Base-by-base conservation (phyloP, 2,888 invertebrate genomes). In the Caenorhabditis sp. region DNA sequence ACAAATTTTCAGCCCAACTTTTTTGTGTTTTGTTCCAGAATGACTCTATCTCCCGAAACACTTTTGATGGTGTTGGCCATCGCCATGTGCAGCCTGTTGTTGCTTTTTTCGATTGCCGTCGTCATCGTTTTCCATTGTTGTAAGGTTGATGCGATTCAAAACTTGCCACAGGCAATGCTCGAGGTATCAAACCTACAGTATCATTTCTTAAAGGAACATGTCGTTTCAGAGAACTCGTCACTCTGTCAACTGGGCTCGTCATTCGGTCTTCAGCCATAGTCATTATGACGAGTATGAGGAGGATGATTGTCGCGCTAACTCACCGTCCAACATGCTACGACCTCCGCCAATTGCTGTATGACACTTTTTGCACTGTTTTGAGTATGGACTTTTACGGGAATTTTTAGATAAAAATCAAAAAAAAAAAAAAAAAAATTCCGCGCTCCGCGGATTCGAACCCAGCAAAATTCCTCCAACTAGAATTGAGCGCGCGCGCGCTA, bases 51-150 rank as follows among this genome's bases (percentile, higher is more conserved):
- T 1, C 79, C 79, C 1, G 79, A 79, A 60, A 73, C 75, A 19
- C 62, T 76, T 24, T 69, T 79, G 1, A 63, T 79, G 10, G 72
- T 79, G 3, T 37, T 79, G 10, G 79, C 79, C 50, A 76, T 79
- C n/a, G 75, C 76, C 10, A 77, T 79, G 77, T 79, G 79, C 37
- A 76, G 76, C 3, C 73, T 79, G 36, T 66, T 77, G 0, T 55
- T 79, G 0, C 60, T 77, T 3, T 79, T 79, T 57, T 76, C 79
- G 17, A 62, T 77, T n/a, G 76, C 76, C 12, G 74, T 75, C n/a
- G 76, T 77, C 24, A 62, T 79, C 26, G 75, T 79, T 5, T 79
- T 77, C 24, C 77, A 76, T 36, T 79, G 79, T 54, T 79, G 79
- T 50, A 72, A 69, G 58, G 76, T 77, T 2, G 69, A 74, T 27